Evolutionary conservation across 2,797 vertebrate species (phyloP).

Genomic region (Ctenopoma multispine): DNA sequence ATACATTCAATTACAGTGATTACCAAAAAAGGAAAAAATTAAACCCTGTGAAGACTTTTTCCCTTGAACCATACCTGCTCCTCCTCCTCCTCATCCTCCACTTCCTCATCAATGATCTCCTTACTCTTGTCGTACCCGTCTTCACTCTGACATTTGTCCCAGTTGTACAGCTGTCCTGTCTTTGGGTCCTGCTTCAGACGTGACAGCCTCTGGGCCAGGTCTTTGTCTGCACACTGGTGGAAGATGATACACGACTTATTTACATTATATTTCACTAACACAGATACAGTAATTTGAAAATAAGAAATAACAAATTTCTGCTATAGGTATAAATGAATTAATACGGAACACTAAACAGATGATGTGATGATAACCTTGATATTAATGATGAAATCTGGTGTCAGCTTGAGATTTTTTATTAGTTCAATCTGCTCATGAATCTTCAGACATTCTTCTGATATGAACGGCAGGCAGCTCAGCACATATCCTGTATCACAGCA

Average conservation of each 20-base stretch:
- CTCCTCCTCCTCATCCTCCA: constrained; percentile 59
- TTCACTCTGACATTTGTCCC: constrained; percentile 85
- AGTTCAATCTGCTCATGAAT: constrained; percentile 88
- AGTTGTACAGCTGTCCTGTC: constrained; percentile 84
- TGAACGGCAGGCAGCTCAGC: constrained; percentile 90
- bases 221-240: constrained; percentile 89
- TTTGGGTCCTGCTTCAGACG: constrained; percentile 86
- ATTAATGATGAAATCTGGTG: constrained; percentile 94
- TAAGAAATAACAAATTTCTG: not conserved
- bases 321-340: not conserved
- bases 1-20: not conserved
- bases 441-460: constrained; percentile 86
- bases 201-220: constrained; percentile 87
- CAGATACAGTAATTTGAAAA: not conserved
- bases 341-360: not conserved
- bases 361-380: constrained; percentile 88
- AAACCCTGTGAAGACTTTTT: not conserved
- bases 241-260: not conserved
- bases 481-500: constrained; percentile 88
- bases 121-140: constrained; percentile 69
- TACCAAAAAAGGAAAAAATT: not conserved
- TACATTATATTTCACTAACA: not conserved
- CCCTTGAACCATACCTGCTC: constrained; percentile 49
- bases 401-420: constrained; percentile 88
- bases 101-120: constrained; percentile 50